Evolutionary conservation across 2,797 vertebrate genomes (phyloP).

Genomic region (Harpagifer antarcticus): DNA sequence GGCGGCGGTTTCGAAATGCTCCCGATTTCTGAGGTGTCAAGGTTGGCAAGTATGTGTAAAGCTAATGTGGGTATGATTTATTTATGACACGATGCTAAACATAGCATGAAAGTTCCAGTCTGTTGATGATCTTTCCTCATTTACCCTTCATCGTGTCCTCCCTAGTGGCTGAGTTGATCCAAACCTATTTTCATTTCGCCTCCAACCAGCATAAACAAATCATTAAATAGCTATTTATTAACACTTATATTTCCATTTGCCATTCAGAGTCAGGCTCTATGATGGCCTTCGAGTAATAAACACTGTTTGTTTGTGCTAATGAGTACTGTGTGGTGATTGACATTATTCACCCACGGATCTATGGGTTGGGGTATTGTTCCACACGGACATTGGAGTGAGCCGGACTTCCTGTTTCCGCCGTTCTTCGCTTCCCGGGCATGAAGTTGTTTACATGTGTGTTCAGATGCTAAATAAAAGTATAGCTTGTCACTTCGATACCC

Average conservation of each 20-base stretch:
- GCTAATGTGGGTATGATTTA: slow-evolving; percentile 53
- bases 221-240: slow-evolving; percentile 25
- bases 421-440: no score
- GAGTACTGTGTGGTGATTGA: no score
- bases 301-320: neutral
- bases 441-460: no score
- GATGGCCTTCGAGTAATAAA: neutral
- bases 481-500: no score
- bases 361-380: no score
- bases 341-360: no score
- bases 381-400: no score
- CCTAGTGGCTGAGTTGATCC: slow-evolving; percentile 9
- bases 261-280: neutral
- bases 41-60: no score
- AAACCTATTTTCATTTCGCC: slow-evolving; percentile 14
- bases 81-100: slow-evolving; percentile 44
- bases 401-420: no score
- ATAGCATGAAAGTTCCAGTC: slow-evolving; percentile 32
- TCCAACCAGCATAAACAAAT: slow-evolving; percentile 28
- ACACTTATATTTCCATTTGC: slow-evolving; percentile 19
- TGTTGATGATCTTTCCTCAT: slow-evolving; percentile 21
- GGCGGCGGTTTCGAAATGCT: no score
- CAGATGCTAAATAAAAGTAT: no score
- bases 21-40: no score
- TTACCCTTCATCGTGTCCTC: slow-evolving; percentile 2